phyloP scores from a whole-genome alignment of 2,888 invertebrate species.

The Glaucopsyche alexis region DNA sequence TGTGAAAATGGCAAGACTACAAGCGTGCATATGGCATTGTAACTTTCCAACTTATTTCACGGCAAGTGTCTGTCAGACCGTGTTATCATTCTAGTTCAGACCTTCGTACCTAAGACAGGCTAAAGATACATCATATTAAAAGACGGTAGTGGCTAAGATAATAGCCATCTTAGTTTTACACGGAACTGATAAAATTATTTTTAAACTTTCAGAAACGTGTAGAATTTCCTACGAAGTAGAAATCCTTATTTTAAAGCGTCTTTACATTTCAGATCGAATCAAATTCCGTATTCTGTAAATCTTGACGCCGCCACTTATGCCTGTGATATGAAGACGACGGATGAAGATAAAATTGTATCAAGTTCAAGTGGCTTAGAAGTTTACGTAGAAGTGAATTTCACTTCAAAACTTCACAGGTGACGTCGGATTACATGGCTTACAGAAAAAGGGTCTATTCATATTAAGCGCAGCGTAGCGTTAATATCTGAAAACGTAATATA shows the following conservation, averaged over 20 bases:
- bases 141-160: no score
- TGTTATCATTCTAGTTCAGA: no score
- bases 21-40: no score
- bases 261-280: neutral
- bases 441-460: neutral
- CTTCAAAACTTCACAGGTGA: neutral
- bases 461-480: neutral
- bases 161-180: no score
- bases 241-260: neutral
- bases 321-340: neutral
- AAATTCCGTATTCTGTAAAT: conserved; percentile 2
- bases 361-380: neutral
- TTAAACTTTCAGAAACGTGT: no score
- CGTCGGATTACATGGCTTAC: neutral
- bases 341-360: neutral
- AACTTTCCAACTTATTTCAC: no score
- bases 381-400: neutral
- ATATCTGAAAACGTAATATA: no score
- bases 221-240: neutral
- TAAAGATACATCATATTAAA: no score
- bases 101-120: no score
- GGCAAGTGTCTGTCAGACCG: no score
- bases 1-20: no score
- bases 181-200: no score
- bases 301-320: neutral